Percentiles rank a stretch among this genome's conserved stretches.
Evolutionary conservation across 2,113 vertebrate genomes (phyloP).

Genomic region (Phycodurus eques): DNA sequence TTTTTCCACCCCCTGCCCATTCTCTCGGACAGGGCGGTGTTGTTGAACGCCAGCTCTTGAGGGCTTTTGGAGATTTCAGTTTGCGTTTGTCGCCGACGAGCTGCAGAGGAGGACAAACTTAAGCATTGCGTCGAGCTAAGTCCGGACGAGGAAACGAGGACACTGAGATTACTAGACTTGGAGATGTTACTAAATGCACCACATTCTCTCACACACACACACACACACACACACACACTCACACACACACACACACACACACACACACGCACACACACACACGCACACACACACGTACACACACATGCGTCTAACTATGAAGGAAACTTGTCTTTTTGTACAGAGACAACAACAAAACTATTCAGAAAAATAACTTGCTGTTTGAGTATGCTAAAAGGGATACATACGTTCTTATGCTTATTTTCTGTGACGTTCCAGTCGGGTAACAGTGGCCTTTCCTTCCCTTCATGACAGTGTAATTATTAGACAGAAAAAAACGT

Average conservation of each 20-base stretch:
- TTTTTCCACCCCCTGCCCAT: slow-evolving; percentile 79
- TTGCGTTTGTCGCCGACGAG: slow-evolving; percentile 76
- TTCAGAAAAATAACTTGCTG: slow-evolving; percentile 75
- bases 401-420: slow-evolving; percentile 80
- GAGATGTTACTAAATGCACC: slow-evolving; percentile 76
- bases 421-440: slow-evolving; percentile 80
- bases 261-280: slow-evolving; percentile 25
- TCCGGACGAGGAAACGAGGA: slow-evolving; percentile 56
- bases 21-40: slow-evolving; percentile 65
- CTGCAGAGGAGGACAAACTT: slow-evolving; percentile 78
- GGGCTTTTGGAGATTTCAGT: slow-evolving; percentile 88
- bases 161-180: slow-evolving; percentile 78
- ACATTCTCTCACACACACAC: slow-evolving; percentile 39
- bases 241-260: slow-evolving; percentile 30
- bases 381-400: slow-evolving; percentile 89
- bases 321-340: slow-evolving; percentile 79
- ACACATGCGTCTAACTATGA: slow-evolving; percentile 70
- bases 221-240: slow-evolving; percentile 32
- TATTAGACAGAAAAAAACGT: slow-evolving; percentile 71
- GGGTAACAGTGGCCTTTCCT: slow-evolving; percentile 81
- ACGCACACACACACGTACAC: slow-evolving; percentile 31
- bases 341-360: slow-evolving; percentile 65
- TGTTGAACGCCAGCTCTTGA: slow-evolving; percentile 74
- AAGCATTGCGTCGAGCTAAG: slow-evolving; percentile 66
- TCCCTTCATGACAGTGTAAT: slow-evolving; percentile 76